Evolutionary conservation across 2,797 vertebrate genomes (phyloP).

Genomic region (Acipenser transmontanus): DNA sequence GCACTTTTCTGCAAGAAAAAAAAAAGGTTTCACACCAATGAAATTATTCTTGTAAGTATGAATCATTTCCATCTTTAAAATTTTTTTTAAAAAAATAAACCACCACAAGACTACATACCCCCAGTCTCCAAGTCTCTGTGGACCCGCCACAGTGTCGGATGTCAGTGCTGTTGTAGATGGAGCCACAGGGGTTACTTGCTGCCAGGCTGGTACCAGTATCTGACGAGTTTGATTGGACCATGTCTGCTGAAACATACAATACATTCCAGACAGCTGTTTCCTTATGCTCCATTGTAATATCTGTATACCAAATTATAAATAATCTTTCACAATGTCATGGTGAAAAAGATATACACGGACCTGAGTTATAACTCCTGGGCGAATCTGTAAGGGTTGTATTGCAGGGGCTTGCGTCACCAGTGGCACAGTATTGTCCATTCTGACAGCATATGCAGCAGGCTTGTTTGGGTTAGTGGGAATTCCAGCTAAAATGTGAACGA

Average conservation of each 20-base stretch:
- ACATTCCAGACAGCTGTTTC: too few species aligned
- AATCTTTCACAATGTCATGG: too few species aligned
- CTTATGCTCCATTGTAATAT: too few species aligned
- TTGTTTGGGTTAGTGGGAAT: constrained; percentile 82
- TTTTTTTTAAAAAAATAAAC: too few species aligned
- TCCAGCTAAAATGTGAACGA: constrained; percentile 47
- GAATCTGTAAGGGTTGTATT: constrained; percentile 87
- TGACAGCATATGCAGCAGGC: constrained; percentile 78
- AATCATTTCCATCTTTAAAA: too few species aligned
- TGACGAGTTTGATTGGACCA: constrained; percentile 90
- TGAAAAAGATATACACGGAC: constrained; percentile 42
- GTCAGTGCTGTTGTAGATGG: constrained; percentile 71
- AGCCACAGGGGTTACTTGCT: constrained; percentile 80
- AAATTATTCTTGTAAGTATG: too few species aligned
- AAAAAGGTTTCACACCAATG: too few species aligned
- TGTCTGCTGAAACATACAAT: constrained; percentile 50
- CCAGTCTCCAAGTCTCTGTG: constrained; percentile 92
- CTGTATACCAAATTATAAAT: too few species aligned
- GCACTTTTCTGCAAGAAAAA: constrained; percentile 75
- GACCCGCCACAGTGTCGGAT: constrained; percentile 83
- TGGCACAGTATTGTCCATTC: constrained; percentile 85
- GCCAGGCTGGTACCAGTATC: constrained; percentile 90
- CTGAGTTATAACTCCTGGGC: constrained; percentile 90
- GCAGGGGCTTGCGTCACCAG: constrained; percentile 85
- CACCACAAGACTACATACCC: constrained; percentile 63